Conservation (phyloP, 2,888 invertebrate genomes). For the Dexiosoma caninum region DNA sequence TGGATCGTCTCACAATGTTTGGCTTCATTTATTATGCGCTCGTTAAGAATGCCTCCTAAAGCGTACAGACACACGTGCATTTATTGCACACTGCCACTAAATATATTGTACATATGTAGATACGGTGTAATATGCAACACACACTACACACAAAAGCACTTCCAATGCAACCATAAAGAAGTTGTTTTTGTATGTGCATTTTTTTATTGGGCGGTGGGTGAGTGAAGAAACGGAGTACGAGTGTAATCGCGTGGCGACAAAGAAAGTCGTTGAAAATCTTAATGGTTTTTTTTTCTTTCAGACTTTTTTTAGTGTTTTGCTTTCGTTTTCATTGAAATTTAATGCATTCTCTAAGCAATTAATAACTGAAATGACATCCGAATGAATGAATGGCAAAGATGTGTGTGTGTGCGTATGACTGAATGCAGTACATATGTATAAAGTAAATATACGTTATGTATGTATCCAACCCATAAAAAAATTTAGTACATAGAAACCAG, state of each 20-base stretch:
- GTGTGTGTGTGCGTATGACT: background rate
- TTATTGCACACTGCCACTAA: constrained; percentile 25
- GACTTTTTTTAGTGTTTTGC: constrained; percentile 43
- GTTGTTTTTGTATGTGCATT: background rate
- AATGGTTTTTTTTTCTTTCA: constrained; percentile 50
- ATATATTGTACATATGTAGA: too few species aligned
- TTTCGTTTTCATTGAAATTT: constrained; percentile 63
- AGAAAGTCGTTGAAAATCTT: constrained; percentile 62
- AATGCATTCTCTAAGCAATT: constrained; percentile 63
- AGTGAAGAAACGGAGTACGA: constrained; percentile 40
- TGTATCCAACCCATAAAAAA: too few species aligned
- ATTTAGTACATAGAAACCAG: too few species aligned
- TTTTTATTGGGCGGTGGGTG: constrained; percentile 35
- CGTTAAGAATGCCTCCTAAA: constrained; percentile 60
- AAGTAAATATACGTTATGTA: background rate
- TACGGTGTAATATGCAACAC: constrained; percentile 1
- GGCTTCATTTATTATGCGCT: constrained; percentile 63
- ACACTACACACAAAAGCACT: constrained; percentile 20
- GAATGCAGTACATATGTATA: background rate
- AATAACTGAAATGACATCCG: constrained; percentile 59
- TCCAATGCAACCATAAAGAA: constrained; percentile 17
- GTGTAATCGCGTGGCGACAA: constrained; percentile 60
- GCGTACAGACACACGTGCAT: constrained; percentile 35
- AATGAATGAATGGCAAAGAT: constrained; percentile 35
- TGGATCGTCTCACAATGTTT: constrained; percentile 59